A percentile compares a stretch with the other conserved stretches of the same genome.
phyloP scores from a whole-genome alignment of 2,797 vertebrate species.

The Esox lucius region DNA sequence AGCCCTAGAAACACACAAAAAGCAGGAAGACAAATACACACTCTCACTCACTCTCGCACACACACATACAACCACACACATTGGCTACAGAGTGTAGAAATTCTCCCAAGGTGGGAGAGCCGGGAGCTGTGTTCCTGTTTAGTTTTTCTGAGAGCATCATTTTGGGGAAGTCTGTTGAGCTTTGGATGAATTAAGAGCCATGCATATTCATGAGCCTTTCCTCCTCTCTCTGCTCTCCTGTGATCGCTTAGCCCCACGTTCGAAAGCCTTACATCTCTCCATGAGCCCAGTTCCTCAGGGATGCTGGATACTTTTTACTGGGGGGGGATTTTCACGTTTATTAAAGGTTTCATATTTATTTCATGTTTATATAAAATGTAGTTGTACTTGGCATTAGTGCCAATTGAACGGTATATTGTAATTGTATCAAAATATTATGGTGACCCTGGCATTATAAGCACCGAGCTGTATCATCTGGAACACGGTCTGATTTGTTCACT shows the following conservation, averaged over 20 bases:
- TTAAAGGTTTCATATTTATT: neutral
- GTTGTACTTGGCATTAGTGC: neutral
- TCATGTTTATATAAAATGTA: neutral
- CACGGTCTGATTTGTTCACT: neutral
- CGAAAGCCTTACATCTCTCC: constrained; percentile 51
- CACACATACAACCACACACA: neutral
- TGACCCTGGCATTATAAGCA: neutral
- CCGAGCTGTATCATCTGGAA: neutral
- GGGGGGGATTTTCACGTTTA: constrained; percentile 9
- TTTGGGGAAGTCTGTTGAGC: constrained; percentile 36
- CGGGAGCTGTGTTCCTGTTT: constrained; percentile 37
- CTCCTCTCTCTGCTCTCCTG: constrained; percentile 43
- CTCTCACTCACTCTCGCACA: constrained; percentile 1
- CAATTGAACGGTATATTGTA: neutral
- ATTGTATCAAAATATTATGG: too few species aligned
- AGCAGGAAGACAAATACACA: neutral
- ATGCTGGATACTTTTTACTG: constrained; percentile 32
- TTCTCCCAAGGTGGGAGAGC: neutral
- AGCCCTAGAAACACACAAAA: neutral
- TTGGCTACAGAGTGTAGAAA: neutral
- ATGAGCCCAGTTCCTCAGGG: constrained; percentile 29
- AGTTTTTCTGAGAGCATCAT: constrained; percentile 45
- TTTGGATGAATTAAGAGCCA: constrained; percentile 47
- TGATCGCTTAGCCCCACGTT: constrained; percentile 44
- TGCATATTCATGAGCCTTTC: constrained; percentile 55